Evolutionary conservation across 2,113 vertebrate genomes (phyloP).

Genomic region (Pelmatolapia mariae): DNA sequence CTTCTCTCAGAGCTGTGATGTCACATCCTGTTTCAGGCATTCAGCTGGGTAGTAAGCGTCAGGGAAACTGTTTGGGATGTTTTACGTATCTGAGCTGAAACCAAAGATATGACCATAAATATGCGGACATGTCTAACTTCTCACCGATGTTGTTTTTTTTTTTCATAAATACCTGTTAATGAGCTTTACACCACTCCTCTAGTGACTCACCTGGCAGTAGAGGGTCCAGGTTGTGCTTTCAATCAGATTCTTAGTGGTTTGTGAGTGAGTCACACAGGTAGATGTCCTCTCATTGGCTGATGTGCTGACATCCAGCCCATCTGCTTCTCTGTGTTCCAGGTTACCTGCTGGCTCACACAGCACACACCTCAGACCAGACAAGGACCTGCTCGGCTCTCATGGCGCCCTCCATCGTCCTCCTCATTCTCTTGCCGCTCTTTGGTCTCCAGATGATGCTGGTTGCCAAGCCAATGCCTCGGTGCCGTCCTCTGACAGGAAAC

Average conservation of each 20-base stretch:
- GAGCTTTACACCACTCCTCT: neutral
- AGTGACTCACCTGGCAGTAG: neutral
- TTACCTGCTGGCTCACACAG: neutral
- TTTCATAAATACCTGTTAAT: neutral
- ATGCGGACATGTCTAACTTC: neutral
- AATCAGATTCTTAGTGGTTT: neutral
- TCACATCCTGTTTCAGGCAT: neutral
- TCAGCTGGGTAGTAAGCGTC: neutral
- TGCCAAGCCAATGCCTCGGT: neutral
- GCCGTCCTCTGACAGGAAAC: neutral
- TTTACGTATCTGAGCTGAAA: neutral
- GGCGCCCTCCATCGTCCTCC: neutral
- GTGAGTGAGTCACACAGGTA: slow-evolving; percentile 12
- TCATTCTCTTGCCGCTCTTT: slow-evolving; percentile 22
- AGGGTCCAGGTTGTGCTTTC: neutral
- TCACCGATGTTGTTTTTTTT: neutral
- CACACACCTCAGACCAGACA: neutral
- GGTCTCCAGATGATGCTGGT: slow-evolving; percentile 8
- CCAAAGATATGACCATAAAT: neutral
- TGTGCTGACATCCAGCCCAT: neutral
- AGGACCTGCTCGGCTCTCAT: neutral
- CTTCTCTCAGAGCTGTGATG: neutral
- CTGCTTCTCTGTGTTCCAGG: neutral
- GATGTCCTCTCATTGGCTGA: neutral
- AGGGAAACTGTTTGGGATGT: neutral